phyloP scores from a whole-genome alignment of 2,113 vertebrate species.

The Rattus rattus region DNA sequence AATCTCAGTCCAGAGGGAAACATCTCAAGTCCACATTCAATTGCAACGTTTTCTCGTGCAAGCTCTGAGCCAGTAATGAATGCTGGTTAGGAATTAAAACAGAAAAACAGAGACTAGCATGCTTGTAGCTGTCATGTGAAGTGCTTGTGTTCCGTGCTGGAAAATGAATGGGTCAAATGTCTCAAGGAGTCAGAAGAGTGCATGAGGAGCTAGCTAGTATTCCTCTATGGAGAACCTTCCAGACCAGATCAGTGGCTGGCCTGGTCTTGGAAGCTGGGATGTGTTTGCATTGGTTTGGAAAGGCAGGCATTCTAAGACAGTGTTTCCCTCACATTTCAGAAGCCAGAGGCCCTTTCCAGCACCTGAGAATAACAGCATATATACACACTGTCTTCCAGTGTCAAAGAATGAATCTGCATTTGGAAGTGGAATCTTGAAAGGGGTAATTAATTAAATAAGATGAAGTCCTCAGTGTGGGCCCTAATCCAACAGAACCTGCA shows the following conservation, averaged over 20 bases:
- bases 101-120: background rate
- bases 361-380: background rate
- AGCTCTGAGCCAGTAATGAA: background rate
- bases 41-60: background rate
- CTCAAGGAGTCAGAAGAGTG: background rate
- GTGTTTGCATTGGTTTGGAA: background rate
- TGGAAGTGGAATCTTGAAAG: background rate
- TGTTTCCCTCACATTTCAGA: background rate
- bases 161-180: constrained; percentile 21
- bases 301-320: background rate
- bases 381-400: background rate
- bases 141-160: background rate
- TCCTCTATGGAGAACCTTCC: background rate
- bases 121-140: background rate
- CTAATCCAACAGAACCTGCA: background rate
- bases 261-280: constrained; percentile 30
- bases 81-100: background rate
- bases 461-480: background rate
- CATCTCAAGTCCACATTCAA: background rate
- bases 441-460: background rate
- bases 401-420: background rate
- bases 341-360: background rate
- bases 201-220: background rate
- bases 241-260: background rate
- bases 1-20: background rate